Evolutionary conservation across 2,888 invertebrate species (phyloP), one percentile per base, ranked within the genome.

Genomic region (Agrotis exclamationis): DNA sequence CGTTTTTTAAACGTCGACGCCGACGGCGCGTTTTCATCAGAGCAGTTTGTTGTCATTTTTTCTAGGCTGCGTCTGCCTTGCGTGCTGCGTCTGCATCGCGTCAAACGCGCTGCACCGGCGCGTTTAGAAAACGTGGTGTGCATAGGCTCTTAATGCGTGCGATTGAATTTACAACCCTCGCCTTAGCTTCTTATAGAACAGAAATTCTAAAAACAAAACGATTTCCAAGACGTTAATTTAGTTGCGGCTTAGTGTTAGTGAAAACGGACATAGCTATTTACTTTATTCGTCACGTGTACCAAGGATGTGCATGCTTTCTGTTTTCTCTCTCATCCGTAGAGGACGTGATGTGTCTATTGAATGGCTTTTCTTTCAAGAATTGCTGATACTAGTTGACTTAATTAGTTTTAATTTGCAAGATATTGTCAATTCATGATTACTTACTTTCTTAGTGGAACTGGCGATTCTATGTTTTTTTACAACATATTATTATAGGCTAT

Each of bases 291-390:
- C n/a, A 7, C 1, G 3, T 18, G 60, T 24, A n/a, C 11, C 16
- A 68, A 69, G 76, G 65, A 82, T 79, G 76, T 63, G 39, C 22
- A 53, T 20, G 28, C 56, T 79, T 73, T 69, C 70, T 48, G 53
- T 56, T 80, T 60, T 77, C 74, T 56, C 74, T 56, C 56, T 39
- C 60, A 14, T 69, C 39, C 33, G 53, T 39, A 0, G 33, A 60
- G 56, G 56, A 62, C 22, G 45, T 50, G 22, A 22, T 14, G 22
- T 44, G 54, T 63, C 62, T 47, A 63, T 68, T 60, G 14, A 70
- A 54, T 65, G 22, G 11, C n/a, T n/a, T 33, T 45, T 58, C 24
- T 54, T 44, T 62, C 20, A 53, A 53, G 63, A 59, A 76, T 57
- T 18, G 39, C 48, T 7, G 39, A 39, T 39, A 39, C 1, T 39